Evolutionary conservation across 2,797 vertebrate genomes (phyloP).

Genomic region (Anguilla anguilla): DNA sequence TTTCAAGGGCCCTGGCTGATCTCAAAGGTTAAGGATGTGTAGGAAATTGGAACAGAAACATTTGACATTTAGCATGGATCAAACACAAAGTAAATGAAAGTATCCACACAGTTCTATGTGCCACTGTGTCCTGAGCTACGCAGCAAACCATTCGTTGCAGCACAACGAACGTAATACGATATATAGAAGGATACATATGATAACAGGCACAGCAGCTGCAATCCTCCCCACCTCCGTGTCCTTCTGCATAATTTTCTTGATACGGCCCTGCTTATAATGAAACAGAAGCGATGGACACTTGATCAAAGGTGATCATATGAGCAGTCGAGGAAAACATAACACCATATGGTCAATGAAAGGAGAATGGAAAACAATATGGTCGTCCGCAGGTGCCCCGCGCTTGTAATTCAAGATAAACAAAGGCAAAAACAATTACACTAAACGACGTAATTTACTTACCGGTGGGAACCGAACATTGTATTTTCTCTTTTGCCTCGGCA

Average conservation of each 20-base stretch:
- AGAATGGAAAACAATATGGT: not conserved
- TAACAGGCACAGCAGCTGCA: conserved; percentile 71
- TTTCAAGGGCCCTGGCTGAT: conserved; percentile 72
- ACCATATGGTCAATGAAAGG: not conserved
- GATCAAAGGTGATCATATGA: not conserved
- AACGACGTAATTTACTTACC: conserved; percentile 60
- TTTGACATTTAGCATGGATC: not conserved
- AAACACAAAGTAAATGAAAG: not conserved
- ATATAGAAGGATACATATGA: conserved; percentile 73
- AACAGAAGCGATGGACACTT: not conserved
- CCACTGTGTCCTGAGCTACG: not conserved
- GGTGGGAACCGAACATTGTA: conserved; percentile 73
- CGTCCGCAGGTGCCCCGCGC: not conserved
- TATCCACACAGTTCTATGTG: not conserved
- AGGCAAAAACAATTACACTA: not conserved
- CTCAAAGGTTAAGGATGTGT: conserved; percentile 49
- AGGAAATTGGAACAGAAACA: not conserved
- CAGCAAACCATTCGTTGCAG: not conserved
- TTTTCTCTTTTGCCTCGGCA: conserved; percentile 71
- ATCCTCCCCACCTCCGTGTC: conserved; percentile 73
- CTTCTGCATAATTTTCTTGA: conserved; percentile 80
- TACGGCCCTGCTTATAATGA: conserved; percentile 61
- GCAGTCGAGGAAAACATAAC: not conserved
- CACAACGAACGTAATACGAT: not conserved
- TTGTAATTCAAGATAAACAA: not conserved